Percentiles rank a stretch among this genome's conserved stretches.
phyloP scores from a whole-genome alignment of 2,113 vertebrate species.

The Anolis sagrei region DNA sequence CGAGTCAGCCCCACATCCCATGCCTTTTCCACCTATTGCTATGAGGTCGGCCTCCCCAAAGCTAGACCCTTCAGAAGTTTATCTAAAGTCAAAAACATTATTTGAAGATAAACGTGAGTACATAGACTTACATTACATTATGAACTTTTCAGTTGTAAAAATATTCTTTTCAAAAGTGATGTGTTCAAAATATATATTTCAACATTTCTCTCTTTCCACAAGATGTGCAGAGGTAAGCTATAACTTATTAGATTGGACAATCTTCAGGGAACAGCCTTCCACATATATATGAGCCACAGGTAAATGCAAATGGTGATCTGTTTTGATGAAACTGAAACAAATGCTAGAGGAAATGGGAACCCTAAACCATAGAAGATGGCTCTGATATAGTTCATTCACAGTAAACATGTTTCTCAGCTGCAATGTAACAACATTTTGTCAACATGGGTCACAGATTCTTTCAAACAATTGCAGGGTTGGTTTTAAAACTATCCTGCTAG shows the following conservation, averaged over 20 bases:
- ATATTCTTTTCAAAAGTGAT: background rate
- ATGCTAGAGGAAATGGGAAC: background rate
- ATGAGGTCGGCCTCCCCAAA: slow-evolving; percentile 88
- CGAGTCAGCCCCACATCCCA: slow-evolving; percentile 82
- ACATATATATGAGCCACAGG: too few species aligned
- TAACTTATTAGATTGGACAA: background rate
- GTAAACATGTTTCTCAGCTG: background rate
- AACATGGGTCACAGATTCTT: too few species aligned
- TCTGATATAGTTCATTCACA: background rate
- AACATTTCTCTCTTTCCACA: background rate
- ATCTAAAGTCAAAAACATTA: slow-evolving; percentile 93
- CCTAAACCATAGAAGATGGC: background rate
- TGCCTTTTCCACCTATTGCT: slow-evolving; percentile 83
- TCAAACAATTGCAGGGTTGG: too few species aligned
- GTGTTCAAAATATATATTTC: background rate
- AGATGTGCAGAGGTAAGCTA: background rate
- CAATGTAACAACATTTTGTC: background rate
- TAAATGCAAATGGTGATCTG: background rate
- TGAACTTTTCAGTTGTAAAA: background rate
- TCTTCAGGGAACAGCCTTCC: background rate
- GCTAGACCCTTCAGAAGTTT: slow-evolving; percentile 92
- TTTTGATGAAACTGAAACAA: background rate
- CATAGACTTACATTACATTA: background rate
- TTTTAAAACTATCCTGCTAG: too few species aligned
- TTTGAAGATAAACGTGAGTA: slow-evolving; percentile 95